These are phyloP conservation scores for Drosophila tanythrix DNA, from an alignment of 2,888 invertebrate genomes.

Conservation along the genomic window DNA sequence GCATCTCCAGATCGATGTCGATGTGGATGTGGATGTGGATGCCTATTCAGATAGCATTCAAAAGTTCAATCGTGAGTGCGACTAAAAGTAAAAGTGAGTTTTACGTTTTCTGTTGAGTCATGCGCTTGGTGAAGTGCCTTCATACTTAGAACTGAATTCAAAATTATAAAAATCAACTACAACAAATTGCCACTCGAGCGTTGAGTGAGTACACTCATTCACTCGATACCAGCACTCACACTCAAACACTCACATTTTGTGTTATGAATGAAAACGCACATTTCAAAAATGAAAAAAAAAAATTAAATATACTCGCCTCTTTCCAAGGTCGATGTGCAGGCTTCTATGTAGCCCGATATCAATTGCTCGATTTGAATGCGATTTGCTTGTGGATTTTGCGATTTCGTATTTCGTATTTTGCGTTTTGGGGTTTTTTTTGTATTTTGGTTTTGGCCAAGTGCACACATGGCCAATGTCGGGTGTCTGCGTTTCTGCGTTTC, in stretches of 20 bases:
- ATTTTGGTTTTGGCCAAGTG: slow-evolving; percentile 30
- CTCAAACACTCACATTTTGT: slow-evolving; percentile 18
- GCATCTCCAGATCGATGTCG: slow-evolving; percentile 9
- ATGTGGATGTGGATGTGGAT: slow-evolving; percentile 11
- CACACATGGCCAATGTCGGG: slow-evolving; percentile 68
- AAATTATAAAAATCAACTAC: slow-evolving; percentile 14
- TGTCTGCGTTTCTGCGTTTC: slow-evolving; percentile 48
- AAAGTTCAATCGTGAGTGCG: slow-evolving; percentile 26
- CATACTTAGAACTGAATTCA: slow-evolving; percentile 31
- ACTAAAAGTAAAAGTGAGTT: slow-evolving; percentile 63
- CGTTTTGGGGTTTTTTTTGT: not conserved
- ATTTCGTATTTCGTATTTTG: slow-evolving; percentile 18
- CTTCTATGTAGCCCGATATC: slow-evolving; percentile 66
- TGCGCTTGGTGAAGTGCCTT: slow-evolving; percentile 29
- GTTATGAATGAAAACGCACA: slow-evolving; percentile 69
- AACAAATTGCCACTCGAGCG: slow-evolving; percentile 54
- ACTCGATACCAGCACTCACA: slow-evolving; percentile 8
- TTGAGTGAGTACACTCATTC: slow-evolving; percentile 20
- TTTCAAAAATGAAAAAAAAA: not conserved
- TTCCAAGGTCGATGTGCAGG: slow-evolving; percentile 71
- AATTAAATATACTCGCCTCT: slow-evolving; percentile 6
- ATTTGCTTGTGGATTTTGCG: slow-evolving; percentile 44
- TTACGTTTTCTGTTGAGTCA: slow-evolving; percentile 60
- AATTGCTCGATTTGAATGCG: slow-evolving; percentile 50
- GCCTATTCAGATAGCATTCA: slow-evolving; percentile 1